Evolutionary conservation across 2,113 vertebrate species (phyloP).

Genomic region (Pycnonotus jocosus): DNA sequence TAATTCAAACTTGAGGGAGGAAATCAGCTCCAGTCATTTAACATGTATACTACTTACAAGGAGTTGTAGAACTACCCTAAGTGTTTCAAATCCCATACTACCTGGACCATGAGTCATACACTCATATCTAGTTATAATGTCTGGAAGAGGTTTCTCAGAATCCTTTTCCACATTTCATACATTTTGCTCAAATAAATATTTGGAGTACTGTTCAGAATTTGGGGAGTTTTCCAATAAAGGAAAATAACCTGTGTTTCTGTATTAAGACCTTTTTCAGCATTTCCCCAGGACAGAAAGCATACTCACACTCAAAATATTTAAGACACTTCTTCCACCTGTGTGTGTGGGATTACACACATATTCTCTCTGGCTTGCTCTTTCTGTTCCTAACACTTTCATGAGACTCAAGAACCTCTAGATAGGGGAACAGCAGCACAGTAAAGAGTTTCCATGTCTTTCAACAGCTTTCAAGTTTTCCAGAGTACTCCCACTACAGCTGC

Average conservation of each 20-base stretch:
- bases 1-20: not conserved
- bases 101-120: not conserved
- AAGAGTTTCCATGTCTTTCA: not conserved
- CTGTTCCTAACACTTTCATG: not conserved
- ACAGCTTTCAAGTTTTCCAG: not conserved
- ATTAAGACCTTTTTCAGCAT: not conserved
- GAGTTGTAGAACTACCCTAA: not conserved
- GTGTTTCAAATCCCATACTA: not conserved
- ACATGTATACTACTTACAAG: not conserved
- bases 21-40: not conserved
- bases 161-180: not conserved
- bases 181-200: not conserved
- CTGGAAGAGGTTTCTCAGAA: not conserved
- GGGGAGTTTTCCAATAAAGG: not conserved
- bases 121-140: not conserved
- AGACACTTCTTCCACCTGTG: not conserved
- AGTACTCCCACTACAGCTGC: not conserved
- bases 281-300: not conserved
- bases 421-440: not conserved
- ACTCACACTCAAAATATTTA: not conserved
- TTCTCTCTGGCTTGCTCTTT: not conserved
- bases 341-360: accelerated
- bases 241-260: not conserved
- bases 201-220: not conserved
- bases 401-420: not conserved